Base-by-base conservation (phyloP, 2,888 invertebrate species). In the Muscina levida region DNA sequence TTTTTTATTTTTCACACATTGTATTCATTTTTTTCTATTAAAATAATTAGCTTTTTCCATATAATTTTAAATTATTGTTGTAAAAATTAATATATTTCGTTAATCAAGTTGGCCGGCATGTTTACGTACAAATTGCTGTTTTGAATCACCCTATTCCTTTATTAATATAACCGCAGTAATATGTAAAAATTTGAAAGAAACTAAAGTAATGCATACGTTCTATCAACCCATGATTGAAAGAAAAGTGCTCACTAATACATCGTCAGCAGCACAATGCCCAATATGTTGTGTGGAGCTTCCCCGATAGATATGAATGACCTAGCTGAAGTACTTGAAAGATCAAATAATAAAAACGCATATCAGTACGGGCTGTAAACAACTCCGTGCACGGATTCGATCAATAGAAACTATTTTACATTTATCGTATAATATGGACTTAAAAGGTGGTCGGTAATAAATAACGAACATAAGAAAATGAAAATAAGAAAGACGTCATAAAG, bases 311-410 rank as follows among this genome's bases (percentile, higher is more conserved):
- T 42, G 42, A 42, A 42, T 2, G 42, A 42, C n/a, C 10, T 42
- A 42, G n/a, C n/a, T n/a, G n/a, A 8, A 42, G 42, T 5, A 42
- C 13, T 42, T 10, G 42, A 42, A 42, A 42, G 3, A 42, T 42
- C 42, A 42, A 42, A 4, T 2, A 42, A 42, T 42, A 10, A 42
- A 42, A 42, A n/a, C 10, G 42, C 42, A 4, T 42, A 42, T 10
- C 42, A 42, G 42, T 42, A 42, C 10, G 42, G 42, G 6, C 15
- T 15, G 46, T n/a, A n/a, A 46, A 46, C 46, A n/a, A n/a, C n/a
- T 46, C 46, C 46, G 17, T 46, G 46, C 46, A 46, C 17, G 46
- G 46, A 46, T 46, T n/a, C 13, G 46, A 46, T 46, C 46, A 46
- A 46, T 46, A 17, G 46, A 46, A 46, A 46, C 13, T 46, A 15